phyloP scores from a whole-genome alignment of 2,113 vertebrate species.

The Chaetura pelagica region DNA sequence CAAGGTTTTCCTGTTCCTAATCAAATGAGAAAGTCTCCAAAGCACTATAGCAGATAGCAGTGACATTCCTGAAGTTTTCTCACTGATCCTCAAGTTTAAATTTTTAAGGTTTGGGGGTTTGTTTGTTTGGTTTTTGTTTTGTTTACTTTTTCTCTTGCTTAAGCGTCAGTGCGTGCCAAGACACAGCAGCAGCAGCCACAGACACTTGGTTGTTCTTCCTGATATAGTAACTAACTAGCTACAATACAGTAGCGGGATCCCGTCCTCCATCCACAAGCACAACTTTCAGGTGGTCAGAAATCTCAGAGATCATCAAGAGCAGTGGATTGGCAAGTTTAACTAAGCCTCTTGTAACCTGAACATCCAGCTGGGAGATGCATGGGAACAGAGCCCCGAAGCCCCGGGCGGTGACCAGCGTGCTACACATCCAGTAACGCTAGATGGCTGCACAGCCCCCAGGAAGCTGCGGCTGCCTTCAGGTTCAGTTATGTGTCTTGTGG shows the following conservation, averaged over 20 bases:
- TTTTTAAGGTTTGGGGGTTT: background rate
- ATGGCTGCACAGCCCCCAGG: constrained; percentile 3
- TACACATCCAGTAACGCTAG: background rate
- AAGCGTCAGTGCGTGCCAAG: background rate
- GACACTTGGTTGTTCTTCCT: background rate
- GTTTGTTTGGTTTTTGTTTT: too few relatives aligned
- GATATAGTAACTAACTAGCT: background rate
- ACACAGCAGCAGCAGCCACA: background rate
- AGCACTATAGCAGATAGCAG: background rate
- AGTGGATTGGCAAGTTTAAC: background rate
- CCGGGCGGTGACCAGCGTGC: background rate
- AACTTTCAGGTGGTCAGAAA: background rate
- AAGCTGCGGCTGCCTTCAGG: background rate
- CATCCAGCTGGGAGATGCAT: background rate
- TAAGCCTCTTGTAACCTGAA: background rate
- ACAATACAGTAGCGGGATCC: background rate
- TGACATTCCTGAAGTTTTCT: background rate
- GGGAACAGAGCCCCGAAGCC: background rate
- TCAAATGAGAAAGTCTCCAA: background rate
- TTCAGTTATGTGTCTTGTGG: background rate
- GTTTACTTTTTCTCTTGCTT: background rate
- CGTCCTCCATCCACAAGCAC: background rate
- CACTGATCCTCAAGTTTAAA: background rate
- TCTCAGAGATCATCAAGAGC: background rate
- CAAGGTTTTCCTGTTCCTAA: background rate